These are phyloP conservation scores for Drosophila prostipennis DNA, from an alignment of 2,888 invertebrate genomes.

Conservation along the genomic window DNA sequence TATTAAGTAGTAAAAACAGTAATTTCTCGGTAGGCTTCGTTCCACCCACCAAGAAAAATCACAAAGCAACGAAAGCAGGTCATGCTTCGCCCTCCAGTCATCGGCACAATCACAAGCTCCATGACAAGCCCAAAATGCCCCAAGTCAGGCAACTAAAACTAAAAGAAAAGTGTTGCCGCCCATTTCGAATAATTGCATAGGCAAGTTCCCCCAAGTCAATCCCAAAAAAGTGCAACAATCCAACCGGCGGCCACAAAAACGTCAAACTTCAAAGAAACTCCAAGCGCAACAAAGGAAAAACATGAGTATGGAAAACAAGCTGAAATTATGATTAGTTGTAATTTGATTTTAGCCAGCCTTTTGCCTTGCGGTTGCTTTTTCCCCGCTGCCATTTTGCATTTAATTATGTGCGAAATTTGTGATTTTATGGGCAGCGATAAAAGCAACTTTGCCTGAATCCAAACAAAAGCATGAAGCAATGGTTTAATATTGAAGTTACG, in stretches of 20 bases:
- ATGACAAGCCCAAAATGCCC: constrained; percentile 22
- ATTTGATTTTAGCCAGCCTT: constrained; percentile 57
- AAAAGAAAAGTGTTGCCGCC: constrained; percentile 45
- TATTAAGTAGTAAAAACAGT: constrained; percentile 16
- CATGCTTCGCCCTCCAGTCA: constrained; percentile 31
- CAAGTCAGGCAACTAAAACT: constrained; percentile 14
- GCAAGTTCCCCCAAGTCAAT: constrained; percentile 28
- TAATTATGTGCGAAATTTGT: constrained; percentile 51
- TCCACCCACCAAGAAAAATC: constrained; percentile 9
- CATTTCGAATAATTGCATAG: constrained; percentile 60
- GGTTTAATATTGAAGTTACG: no score
- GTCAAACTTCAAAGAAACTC: constrained; percentile 45
- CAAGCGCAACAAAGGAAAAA: constrained; percentile 31
- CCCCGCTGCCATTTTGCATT: constrained; percentile 37
- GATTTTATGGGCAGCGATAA: constrained; percentile 41
- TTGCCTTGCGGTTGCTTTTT: constrained; percentile 26
- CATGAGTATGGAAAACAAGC: constrained; percentile 27
- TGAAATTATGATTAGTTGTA: constrained; percentile 61
- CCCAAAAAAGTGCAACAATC: constrained; percentile 28
- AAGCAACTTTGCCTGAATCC: constrained; percentile 14
- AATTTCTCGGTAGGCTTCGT: constrained; percentile 9
- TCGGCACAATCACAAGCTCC: constrained; percentile 18
- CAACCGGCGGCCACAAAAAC: constrained; percentile 23
- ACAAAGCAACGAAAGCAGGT: constrained; percentile 18
- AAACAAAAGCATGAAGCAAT: constrained; percentile 35